Conservation (phyloP, 2,113 vertebrate species). For the Eptesicus fuscus region DNA sequence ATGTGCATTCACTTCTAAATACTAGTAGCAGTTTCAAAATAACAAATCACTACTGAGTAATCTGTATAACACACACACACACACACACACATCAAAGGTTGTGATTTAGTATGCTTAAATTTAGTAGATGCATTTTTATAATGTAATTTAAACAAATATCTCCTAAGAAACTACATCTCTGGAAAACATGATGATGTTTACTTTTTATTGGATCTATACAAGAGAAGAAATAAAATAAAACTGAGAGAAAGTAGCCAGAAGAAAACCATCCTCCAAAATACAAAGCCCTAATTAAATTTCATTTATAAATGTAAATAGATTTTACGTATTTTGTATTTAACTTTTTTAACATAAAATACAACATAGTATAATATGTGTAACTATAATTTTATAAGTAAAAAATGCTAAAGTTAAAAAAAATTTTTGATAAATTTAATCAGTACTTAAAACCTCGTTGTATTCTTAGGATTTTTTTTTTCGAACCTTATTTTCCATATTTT, state of each 20-base stretch:
- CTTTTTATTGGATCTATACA: neutral
- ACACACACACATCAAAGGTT: neutral
- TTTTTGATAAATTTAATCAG: neutral
- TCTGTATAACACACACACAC: neutral
- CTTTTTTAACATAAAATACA: neutral
- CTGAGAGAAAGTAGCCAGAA: neutral
- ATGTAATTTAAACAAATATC: constrained; percentile 8
- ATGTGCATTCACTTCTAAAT: neutral
- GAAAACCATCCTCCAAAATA: constrained; percentile 35
- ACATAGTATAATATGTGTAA: neutral
- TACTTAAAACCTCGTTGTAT: neutral
- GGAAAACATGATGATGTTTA: neutral
- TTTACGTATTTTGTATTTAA: neutral
- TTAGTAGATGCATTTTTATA: neutral
- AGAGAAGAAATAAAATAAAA: constrained; percentile 14
- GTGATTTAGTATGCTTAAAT: neutral
- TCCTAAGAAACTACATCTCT: constrained; percentile 33
- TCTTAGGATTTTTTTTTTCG: constrained; percentile 11
- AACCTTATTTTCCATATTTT: neutral
- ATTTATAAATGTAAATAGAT: neutral
- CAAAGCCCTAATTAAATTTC: constrained; percentile 15
- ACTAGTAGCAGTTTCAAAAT: neutral
- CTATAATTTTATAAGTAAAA: neutral
- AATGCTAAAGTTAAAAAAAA: neutral
- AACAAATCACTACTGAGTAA: neutral